These are phyloP conservation scores for Cottoperca gobio DNA, from an alignment of 2,797 vertebrate species.

Conservation along the genomic window DNA sequence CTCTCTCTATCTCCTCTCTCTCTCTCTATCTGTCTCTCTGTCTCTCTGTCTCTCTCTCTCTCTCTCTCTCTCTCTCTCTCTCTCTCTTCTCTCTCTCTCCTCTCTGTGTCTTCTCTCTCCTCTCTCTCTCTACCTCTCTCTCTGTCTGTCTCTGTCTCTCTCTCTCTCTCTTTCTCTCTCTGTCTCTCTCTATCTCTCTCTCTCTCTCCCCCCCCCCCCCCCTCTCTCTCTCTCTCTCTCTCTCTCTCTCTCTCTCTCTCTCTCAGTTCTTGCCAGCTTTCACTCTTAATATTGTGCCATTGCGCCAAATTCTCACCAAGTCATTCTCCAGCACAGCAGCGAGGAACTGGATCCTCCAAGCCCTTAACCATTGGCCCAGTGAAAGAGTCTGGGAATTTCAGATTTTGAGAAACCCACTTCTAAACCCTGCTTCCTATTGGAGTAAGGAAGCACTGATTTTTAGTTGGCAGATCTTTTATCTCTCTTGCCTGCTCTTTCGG, in stretches of 20 bases:
- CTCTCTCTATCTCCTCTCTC: no score
- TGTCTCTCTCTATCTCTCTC: no score
- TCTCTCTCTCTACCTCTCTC: background rate
- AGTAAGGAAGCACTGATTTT: constrained; percentile 41
- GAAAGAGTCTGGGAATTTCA: constrained; percentile 63
- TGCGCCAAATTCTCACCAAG: constrained; percentile 61
- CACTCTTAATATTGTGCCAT: constrained; percentile 49
- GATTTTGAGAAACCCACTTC: constrained; percentile 64
- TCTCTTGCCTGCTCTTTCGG: background rate
- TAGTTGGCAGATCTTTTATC: constrained; percentile 32
- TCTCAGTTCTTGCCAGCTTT: constrained; percentile 59
- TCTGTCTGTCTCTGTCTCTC: no score
- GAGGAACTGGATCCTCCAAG: constrained; percentile 53
- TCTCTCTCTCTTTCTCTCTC: no score
- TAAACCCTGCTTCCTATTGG: constrained; percentile 41
- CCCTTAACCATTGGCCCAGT: constrained; percentile 43
- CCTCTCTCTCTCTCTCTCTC: constrained; percentile 4
- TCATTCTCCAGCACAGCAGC: constrained; percentile 35
- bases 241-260: background rate
- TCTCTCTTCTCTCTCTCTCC: no score
- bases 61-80: background rate
- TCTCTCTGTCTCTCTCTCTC: constrained; percentile 5
- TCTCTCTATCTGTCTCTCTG: no score
- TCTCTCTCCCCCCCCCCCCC: no score
- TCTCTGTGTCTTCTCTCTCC: background rate